Evolutionary conservation across 1,140 invertebrate species (phyloP), one percentile per base, ranked within the genome.

Genomic region (Homalodisca vitripennis): DNA sequence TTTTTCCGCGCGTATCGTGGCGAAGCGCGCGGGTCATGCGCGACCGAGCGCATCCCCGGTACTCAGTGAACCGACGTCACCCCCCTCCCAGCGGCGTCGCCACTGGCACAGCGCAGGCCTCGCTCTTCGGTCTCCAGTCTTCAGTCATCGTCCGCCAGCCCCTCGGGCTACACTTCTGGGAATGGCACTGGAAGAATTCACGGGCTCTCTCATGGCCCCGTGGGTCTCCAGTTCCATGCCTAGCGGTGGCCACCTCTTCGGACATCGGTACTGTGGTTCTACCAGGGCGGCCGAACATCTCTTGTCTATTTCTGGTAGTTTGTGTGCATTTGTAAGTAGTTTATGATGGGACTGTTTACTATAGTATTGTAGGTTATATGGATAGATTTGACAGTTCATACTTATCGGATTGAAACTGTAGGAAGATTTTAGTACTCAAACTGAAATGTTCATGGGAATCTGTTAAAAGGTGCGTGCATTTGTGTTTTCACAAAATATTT

Each of bases 161-260:
- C 26, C 46, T 24, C 60, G 41, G 64, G 32, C 22, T 13, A 6
- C 3, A 62, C 41, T 66, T 66, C 76, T 70, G 69, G 71, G 71
- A 77, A 77, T 77, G 76, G 76, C 76, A 77, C 76, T 77, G 74
- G 76, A 77, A 77, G 76, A 77, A 77, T 77, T 77, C 76, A 77
- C 76, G 76, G 76, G 76, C 72, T 73, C 14, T 69, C 70, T 68
- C 67, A 48, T 51, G 66, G 66, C 75, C n/a, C 74, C 76, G 76
- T 77, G 76, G 73, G 71, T 76, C 72, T 41, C 74, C 75, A 74
- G 76, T 77, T 74, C 72, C 73, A 74, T 76, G 60, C 73, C 72
- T 69, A 68, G 76, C 31, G 67, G 30, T 64, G 26, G 67, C 27
- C 12, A 67, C 22, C 24, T 34, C 31, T 65, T 12, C 31, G 27